phyloP scores from a whole-genome alignment of 2,888 invertebrate species.

The Blera fallax region DNA sequence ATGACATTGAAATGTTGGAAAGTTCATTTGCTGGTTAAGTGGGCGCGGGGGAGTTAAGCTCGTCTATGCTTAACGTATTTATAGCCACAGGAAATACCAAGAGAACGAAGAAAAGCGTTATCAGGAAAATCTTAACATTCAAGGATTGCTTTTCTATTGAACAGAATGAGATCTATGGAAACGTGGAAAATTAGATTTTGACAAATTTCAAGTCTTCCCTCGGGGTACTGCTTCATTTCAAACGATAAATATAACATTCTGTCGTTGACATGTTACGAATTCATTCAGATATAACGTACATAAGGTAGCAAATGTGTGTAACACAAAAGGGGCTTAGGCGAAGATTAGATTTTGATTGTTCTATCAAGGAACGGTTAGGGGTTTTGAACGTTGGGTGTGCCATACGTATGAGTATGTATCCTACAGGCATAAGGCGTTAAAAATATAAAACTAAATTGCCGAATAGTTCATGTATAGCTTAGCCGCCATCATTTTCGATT shows the following conservation, averaged over 20 bases:
- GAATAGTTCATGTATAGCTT: no score
- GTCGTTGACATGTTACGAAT: not conserved
- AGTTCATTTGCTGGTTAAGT: not conserved
- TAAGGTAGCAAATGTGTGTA: no score
- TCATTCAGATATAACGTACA: not conserved
- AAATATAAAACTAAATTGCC: no score
- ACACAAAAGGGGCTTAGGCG: no score
- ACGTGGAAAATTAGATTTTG: slow-evolving; percentile 2
- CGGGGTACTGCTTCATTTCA: not conserved
- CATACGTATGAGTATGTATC: no score
- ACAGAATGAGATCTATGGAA: not conserved
- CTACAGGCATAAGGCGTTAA: no score
- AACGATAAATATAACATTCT: not conserved
- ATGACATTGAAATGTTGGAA: slow-evolving; percentile 8
- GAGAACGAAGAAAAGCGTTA: not conserved
- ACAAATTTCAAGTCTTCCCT: not conserved
- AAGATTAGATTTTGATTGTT: no score
- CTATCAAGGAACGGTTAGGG: no score
- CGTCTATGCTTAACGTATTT: not conserved
- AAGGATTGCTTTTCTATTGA: not conserved
- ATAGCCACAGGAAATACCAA: not conserved
- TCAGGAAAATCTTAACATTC: not conserved
- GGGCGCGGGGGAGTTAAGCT: not conserved
- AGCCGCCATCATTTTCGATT: no score
- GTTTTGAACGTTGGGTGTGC: no score